Conservation (phyloP, 1,140 invertebrate species). For the Drosophila yakuba region DNA sequence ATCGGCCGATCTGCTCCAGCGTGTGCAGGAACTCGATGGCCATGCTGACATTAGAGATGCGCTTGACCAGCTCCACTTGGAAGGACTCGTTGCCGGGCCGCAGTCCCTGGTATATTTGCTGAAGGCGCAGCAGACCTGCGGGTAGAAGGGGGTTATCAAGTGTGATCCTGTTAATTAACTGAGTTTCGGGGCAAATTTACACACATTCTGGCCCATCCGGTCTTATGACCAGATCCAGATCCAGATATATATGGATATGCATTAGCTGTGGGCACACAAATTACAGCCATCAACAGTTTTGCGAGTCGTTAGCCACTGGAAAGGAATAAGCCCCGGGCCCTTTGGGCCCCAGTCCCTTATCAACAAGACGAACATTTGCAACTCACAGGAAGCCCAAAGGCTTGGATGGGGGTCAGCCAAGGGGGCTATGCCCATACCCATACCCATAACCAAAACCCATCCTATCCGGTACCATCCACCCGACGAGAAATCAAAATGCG, state of each 20-base stretch:
- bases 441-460: too few species aligned
- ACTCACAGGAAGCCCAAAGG: slow-evolving; percentile 24
- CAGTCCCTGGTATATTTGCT: slow-evolving; percentile 94
- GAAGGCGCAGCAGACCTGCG: slow-evolving; percentile 93
- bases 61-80: slow-evolving; percentile 92
- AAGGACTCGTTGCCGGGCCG: slow-evolving; percentile 91
- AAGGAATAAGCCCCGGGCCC: slow-evolving; percentile 22
- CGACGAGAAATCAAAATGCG: slow-evolving; percentile 31
- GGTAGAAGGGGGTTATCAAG: not conserved
- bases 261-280: slow-evolving; percentile 49
- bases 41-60: slow-evolving; percentile 91
- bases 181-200: slow-evolving; percentile 16
- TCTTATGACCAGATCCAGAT: slow-evolving; percentile 3
- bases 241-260: slow-evolving; percentile 6
- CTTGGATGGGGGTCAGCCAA: slow-evolving; percentile 4
- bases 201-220: not conserved
- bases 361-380: slow-evolving; percentile 55
- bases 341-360: slow-evolving; percentile 38
- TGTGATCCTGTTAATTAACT: slow-evolving; percentile 68
- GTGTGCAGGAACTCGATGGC: slow-evolving; percentile 91
- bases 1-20: slow-evolving; percentile 91
- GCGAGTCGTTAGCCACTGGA: slow-evolving; percentile 59
- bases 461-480: slow-evolving; percentile 11
- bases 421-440: slow-evolving; percentile 19
- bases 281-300: slow-evolving; percentile 68